Percentiles rank a stretch among this genome's conserved stretches.
phyloP scores from a whole-genome alignment of 2,113 vertebrate genomes.

The Cepphus grylle region DNA sequence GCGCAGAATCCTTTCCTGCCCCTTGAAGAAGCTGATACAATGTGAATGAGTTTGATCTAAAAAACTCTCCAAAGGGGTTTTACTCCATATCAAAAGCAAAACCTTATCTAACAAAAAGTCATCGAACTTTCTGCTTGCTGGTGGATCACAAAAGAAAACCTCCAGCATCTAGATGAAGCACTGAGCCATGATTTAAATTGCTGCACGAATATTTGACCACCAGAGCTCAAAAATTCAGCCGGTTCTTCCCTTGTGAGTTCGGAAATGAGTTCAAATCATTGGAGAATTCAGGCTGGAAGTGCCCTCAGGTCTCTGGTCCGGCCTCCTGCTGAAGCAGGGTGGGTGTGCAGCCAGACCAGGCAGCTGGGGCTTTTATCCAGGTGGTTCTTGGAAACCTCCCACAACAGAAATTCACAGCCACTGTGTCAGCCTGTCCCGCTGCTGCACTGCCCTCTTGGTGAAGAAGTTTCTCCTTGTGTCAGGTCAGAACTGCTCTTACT shows the following conservation, averaged over 20 bases:
- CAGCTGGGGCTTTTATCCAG: not conserved
- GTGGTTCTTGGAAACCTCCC: not conserved
- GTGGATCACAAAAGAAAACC: not conserved
- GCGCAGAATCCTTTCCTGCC: not conserved
- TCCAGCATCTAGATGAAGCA: not conserved
- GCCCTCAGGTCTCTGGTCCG: not conserved
- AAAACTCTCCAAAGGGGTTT: not conserved
- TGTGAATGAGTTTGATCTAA: not conserved
- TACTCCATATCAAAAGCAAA: not conserved
- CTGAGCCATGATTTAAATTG: accelerated
- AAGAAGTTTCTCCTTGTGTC: not conserved
- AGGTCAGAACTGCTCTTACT: not conserved
- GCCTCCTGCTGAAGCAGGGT: not conserved
- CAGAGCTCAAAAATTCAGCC: not conserved
- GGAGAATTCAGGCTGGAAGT: not conserved
- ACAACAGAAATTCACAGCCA: not conserved
- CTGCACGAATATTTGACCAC: not conserved
- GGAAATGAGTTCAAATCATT: not conserved
- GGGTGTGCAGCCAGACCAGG: not conserved
- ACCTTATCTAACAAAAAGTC: accelerated
- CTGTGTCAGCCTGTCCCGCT: accelerated
- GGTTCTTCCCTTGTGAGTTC: not conserved
- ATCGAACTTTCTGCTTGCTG: not conserved
- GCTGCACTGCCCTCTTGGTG: not conserved
- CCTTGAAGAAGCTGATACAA: not conserved